These are phyloP conservation scores for Taenioides sp. DNA, from an alignment of 2,797 vertebrate species.

Conservation along the genomic window DNA sequence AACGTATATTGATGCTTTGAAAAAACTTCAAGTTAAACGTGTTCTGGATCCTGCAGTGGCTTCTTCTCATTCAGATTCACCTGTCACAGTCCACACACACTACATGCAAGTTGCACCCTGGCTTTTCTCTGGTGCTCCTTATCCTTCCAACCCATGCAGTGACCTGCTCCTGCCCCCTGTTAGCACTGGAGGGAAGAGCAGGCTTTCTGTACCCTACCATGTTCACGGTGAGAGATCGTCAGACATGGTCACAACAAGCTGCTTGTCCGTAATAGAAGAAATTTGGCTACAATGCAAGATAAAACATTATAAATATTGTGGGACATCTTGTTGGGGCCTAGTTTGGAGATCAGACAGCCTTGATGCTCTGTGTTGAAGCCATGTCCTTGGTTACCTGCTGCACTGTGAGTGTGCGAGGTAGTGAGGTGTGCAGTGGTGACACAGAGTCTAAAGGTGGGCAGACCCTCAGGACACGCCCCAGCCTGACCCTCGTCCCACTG, in stretches of 20 bases:
- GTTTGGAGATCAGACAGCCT: constrained; percentile 63
- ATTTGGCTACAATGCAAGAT: neutral
- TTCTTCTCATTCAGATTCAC: constrained; percentile 17
- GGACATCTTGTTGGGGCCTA: constrained; percentile 37
- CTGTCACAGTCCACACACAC: constrained; percentile 25
- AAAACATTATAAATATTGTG: neutral
- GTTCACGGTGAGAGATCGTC: constrained; percentile 65
- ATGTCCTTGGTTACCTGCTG: constrained; percentile 59
- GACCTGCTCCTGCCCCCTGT: constrained; percentile 69
- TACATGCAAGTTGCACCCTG: constrained; percentile 51
- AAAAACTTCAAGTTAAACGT: constrained; percentile 32
- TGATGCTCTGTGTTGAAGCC: constrained; percentile 58
- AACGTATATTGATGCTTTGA: constrained; percentile 45
- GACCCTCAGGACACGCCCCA: constrained; percentile 52
- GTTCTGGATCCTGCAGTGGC: constrained; percentile 78
- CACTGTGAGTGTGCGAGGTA: constrained; percentile 63
- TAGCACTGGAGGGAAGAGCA: constrained; percentile 61
- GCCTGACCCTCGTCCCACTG: constrained; percentile 40
- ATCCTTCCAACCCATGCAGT: constrained; percentile 84
- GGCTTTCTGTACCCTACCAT: constrained; percentile 67
- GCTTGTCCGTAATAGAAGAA: neutral
- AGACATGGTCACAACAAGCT: constrained; percentile 59
- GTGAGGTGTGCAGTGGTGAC: constrained; percentile 59
- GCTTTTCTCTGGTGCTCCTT: constrained; percentile 69
- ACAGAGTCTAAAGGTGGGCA: constrained; percentile 59